These are phyloP conservation scores for Dromas ardeola DNA, from an alignment of 2,113 vertebrate species.

Conservation along the genomic window DNA sequence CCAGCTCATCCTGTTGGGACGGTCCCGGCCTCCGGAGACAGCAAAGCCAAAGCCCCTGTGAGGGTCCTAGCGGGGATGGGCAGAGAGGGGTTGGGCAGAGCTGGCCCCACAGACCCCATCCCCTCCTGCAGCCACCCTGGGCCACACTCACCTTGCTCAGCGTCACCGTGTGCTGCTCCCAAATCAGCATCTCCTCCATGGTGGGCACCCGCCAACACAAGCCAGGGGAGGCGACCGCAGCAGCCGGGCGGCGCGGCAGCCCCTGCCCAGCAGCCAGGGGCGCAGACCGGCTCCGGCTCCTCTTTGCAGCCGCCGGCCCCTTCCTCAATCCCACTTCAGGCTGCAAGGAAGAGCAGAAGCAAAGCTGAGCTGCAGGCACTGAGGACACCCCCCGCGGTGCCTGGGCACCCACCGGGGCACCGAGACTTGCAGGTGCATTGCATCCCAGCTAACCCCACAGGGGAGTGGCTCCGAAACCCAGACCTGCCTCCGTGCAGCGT, in stretches of 20 bases:
- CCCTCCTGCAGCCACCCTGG: rapidly evolving
- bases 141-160: constrained; percentile 81
- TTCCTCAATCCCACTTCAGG: not conserved
- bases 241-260: rapidly evolving
- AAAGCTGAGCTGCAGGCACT: not conserved
- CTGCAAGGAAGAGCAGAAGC: not conserved
- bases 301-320: not conserved
- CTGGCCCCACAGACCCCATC: not conserved
- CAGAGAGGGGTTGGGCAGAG: not conserved
- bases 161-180: constrained; percentile 93
- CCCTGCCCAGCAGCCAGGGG: not conserved
- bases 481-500: not conserved
- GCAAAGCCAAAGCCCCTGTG: constrained; percentile 92
- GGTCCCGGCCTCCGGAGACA: constrained; percentile 88
- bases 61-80: constrained; percentile 75
- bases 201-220: constrained; percentile 67
- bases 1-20: constrained; percentile 66
- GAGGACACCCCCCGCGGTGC: rapidly evolving
- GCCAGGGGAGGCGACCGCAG: rapidly evolving
- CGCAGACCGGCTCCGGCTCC: rapidly evolving
- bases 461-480: not conserved
- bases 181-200: constrained; percentile 95
- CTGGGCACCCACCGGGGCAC: not conserved
- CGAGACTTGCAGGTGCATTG: rapidly evolving
- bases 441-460: rapidly evolving